Base-by-base conservation (phyloP, 2,888 invertebrate species). In the Erynnis tages region DNA sequence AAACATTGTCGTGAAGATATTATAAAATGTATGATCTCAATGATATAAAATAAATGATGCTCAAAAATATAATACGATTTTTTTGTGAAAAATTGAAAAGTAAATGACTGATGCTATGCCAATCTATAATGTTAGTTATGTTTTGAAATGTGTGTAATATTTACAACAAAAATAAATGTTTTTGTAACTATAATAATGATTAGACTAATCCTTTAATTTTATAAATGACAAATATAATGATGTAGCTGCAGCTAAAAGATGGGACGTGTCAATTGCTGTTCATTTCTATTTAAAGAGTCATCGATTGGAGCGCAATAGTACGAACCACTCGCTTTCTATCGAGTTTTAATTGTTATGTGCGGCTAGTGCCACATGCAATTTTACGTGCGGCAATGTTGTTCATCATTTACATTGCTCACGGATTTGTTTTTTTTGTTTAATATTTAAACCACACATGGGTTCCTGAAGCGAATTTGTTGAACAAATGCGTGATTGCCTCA, bases 291-390 rank as follows among this genome's bases (percentile, higher is more conserved):
- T 83, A 70, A 72, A 76, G 67, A 62, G 58, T 58, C 59, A 63
- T 58, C 69, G 69, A 61, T 60, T 60, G 76, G 71, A 73, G 72
- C 70, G 78, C 77, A 73, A 73, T 75, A 72, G 69, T 72, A 67
- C 65, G 72, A 65, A 73, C 71, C 80, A 79, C 71, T 84, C 79
- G 79, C 88, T 89, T 87, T 88, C 88, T 88, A 87, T 77, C 78
- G 71, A 63, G 77, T 81, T 84, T 87, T 88, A 86, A 88, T 88
- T 87, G 83, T 86, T 84, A 87, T 86, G 87, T 83, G 78, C 77
- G 77, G 63, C 62, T 62, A 55, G 60, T 57, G 63, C 63, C 77
- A 66, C 89, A 88, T 87, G 89, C 89, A 89, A 89, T 84, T 87
- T 84, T 87, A 89, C 89, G 89, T 89, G 89, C 77, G 71, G 67